Evolutionary conservation across 2,113 vertebrate species (phyloP).

Genomic region (Tretioscincus oriximinensis): DNA sequence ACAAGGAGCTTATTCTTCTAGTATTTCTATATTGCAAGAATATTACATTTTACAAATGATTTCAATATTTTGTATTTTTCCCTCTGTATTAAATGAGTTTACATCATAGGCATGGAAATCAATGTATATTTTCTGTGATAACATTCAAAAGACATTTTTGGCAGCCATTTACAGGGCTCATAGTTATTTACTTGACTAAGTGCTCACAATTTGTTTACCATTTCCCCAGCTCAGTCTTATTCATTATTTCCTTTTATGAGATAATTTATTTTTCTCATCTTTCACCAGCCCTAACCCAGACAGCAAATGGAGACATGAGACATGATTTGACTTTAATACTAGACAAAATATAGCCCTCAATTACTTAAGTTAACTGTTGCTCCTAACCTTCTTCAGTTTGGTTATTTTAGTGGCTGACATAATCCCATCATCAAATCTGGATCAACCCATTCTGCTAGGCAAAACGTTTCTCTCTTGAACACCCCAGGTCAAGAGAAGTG

Average conservation of each 20-base stretch:
- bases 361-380: background rate
- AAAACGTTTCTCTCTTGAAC: background rate
- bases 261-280: background rate
- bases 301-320: background rate
- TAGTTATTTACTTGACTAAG: background rate
- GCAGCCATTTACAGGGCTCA: background rate
- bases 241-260: background rate
- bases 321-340: background rate
- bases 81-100: background rate
- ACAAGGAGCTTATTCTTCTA: background rate
- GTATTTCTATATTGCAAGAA: background rate
- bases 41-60: background rate
- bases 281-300: background rate
- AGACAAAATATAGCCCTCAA: background rate
- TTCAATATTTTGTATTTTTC: background rate
- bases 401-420: background rate
- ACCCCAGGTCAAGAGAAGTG: background rate
- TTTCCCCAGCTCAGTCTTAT: background rate
- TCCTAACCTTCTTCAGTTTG: background rate
- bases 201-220: background rate
- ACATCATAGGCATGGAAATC: background rate
- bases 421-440: background rate
- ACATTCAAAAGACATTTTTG: background rate
- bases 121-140: background rate
- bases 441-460: background rate